A percentile compares a stretch with the other conserved stretches of the same genome.
Conservation (phyloP, 2,113 vertebrate species). For the Casuarius casuarius region DNA sequence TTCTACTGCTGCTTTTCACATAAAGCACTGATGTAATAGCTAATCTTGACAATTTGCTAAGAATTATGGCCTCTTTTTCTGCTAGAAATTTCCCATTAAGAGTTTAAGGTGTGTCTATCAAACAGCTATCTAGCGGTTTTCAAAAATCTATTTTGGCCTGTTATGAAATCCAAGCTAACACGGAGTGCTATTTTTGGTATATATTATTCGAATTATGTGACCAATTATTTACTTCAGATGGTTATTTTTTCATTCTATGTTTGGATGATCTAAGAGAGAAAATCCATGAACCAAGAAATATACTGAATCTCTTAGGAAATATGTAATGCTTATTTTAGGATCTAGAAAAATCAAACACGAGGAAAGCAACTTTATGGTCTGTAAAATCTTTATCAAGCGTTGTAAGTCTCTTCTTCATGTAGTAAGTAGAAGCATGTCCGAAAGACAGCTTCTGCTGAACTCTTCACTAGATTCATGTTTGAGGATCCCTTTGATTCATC, state of each 20-base stretch:
- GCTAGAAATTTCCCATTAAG: neutral
- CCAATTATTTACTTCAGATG: neutral
- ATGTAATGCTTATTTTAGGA: neutral
- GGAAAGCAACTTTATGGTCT: neutral
- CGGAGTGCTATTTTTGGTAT: neutral
- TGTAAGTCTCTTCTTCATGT: accelerated
- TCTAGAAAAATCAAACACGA: neutral
- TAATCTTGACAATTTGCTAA: neutral
- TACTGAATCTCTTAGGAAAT: neutral
- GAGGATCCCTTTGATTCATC: neutral
- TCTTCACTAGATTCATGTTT: neutral
- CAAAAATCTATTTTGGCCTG: neutral
- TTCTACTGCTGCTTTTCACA: neutral
- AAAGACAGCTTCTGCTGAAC: neutral
- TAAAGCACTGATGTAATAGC: neutral
- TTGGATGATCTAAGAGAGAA: neutral
- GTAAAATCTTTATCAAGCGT: neutral
- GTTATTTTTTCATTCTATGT: neutral
- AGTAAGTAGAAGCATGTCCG: neutral
- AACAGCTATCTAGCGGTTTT: neutral
- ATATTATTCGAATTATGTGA: neutral
- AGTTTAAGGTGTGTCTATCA: neutral
- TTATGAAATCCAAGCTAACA: neutral
- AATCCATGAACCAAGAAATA: neutral
- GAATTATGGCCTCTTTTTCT: neutral